Percentiles rank a stretch among this genome's conserved stretches.
phyloP scores from a whole-genome alignment of 2,888 invertebrate species.

The Drosophila emarginata region DNA sequence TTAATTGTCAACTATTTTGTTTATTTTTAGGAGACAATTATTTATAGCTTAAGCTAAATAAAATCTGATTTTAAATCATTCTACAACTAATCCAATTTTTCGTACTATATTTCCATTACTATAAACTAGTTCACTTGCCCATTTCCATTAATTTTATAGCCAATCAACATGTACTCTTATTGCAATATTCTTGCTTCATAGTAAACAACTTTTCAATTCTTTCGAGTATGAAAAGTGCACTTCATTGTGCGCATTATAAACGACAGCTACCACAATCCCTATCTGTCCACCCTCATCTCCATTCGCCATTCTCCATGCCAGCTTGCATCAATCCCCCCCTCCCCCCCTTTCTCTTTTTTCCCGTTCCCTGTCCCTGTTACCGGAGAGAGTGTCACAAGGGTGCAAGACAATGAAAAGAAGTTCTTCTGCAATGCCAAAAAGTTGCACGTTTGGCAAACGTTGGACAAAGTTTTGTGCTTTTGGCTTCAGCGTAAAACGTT shows the following conservation, averaged over 20 bases:
- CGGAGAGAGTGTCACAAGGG: slow-evolving; percentile 1
- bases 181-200: background rate
- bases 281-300: background rate
- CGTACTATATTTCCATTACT: too few species aligned
- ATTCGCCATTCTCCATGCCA: background rate
- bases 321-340: background rate
- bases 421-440: slow-evolving; percentile 44
- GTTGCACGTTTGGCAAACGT: slow-evolving; percentile 64
- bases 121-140: background rate
- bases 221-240: slow-evolving; percentile 78
- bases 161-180: background rate
- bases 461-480: slow-evolving; percentile 39
- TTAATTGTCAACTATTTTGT: too few species aligned
- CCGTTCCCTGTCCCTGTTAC: background rate
- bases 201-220: slow-evolving; percentile 72
- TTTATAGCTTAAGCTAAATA: too few species aligned
- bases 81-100: too few species aligned
- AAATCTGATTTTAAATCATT: too few species aligned
- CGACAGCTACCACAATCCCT: slow-evolving; percentile 57
- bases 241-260: slow-evolving; percentile 80
- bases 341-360: slow-evolving; percentile 4
- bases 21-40: too few species aligned
- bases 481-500: slow-evolving; percentile 51
- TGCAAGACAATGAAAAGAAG: background rate
- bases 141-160: background rate